A percentile compares a stretch with the other conserved stretches of the same genome.
Evolutionary conservation across 1,140 invertebrate species (phyloP).

Genomic region (Heliconius hewitsoni): DNA sequence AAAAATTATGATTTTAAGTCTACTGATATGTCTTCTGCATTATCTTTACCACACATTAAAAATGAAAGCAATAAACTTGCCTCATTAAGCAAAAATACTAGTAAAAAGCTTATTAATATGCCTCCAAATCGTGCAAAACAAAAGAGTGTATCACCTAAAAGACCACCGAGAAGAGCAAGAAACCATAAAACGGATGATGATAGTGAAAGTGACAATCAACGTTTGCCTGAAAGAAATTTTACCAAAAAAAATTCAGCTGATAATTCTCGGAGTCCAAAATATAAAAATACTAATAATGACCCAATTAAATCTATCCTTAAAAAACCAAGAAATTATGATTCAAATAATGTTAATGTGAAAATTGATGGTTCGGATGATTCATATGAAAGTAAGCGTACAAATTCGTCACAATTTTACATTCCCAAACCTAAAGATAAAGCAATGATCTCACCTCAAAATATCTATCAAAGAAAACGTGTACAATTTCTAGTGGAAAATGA

Average conservation of each 20-base stretch:
- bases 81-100: constrained; percentile 61
- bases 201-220: constrained; percentile 76
- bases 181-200: constrained; percentile 74
- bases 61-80: constrained; percentile 66
- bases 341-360: constrained; percentile 50
- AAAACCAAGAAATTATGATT: constrained; percentile 80
- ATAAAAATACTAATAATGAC: constrained; percentile 67
- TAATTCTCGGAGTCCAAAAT: constrained; percentile 50
- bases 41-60: constrained; percentile 74
- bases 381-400: constrained; percentile 61
- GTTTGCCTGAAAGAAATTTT: constrained; percentile 59
- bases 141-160: constrained; percentile 73
- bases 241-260: constrained; percentile 54
- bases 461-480: constrained; percentile 81
- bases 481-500: constrained; percentile 84
- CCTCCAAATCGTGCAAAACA: constrained; percentile 69
- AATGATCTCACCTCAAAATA: constrained; percentile 55
- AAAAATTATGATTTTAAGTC: constrained; percentile 70
- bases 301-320: constrained; percentile 86
- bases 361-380: constrained; percentile 59
- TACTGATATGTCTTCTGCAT: constrained; percentile 58
- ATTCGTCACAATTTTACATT: constrained; percentile 85
- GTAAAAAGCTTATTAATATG: constrained; percentile 60
- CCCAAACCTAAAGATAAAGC: constrained; percentile 81
- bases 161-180: constrained; percentile 70